Conservation (phyloP, 2,888 invertebrate species). For the Melinaea menophilus region DNA sequence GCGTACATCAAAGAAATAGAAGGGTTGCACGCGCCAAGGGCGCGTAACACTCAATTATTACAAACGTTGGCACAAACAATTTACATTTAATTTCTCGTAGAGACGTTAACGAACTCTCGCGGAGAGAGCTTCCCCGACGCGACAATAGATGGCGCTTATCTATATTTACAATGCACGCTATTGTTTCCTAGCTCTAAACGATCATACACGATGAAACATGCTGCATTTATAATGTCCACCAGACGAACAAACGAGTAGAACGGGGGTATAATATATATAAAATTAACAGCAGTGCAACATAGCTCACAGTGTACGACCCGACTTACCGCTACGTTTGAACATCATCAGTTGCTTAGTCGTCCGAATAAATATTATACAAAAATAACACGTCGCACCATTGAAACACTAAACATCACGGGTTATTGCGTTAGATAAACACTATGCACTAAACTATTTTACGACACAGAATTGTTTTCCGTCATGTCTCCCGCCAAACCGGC, state of each 20-base stretch:
- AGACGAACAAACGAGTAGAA: constrained; percentile 28
- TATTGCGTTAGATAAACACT: constrained; percentile 19
- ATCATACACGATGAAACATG: constrained; percentile 56
- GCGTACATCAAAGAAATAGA: constrained; percentile 75
- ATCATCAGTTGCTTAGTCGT: constrained; percentile 69
- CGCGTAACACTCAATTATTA: constrained; percentile 70
- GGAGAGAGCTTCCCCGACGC: constrained; percentile 54
- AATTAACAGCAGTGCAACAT: constrained; percentile 40
- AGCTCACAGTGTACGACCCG: constrained; percentile 50
- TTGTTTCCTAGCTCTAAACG: constrained; percentile 47
- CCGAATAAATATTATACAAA: constrained; percentile 29
- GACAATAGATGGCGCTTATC: constrained; percentile 68
- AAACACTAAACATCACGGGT: constrained; percentile 40
- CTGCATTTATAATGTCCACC: constrained; percentile 35
- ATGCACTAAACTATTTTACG: constrained; percentile 43
- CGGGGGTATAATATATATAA: constrained; percentile 36
- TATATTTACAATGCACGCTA: constrained; percentile 55
- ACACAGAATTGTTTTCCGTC: constrained; percentile 63
- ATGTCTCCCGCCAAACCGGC: constrained; percentile 62
- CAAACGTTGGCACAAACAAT: constrained; percentile 75
- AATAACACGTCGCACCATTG: constrained; percentile 47
- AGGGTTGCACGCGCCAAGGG: constrained; percentile 69
- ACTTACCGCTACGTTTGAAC: constrained; percentile 72
- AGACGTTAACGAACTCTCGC: constrained; percentile 35
- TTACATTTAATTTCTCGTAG: constrained; percentile 58